phyloP scores from a whole-genome alignment of 2,888 invertebrate species.

The Drosophila glabriapex region DNA sequence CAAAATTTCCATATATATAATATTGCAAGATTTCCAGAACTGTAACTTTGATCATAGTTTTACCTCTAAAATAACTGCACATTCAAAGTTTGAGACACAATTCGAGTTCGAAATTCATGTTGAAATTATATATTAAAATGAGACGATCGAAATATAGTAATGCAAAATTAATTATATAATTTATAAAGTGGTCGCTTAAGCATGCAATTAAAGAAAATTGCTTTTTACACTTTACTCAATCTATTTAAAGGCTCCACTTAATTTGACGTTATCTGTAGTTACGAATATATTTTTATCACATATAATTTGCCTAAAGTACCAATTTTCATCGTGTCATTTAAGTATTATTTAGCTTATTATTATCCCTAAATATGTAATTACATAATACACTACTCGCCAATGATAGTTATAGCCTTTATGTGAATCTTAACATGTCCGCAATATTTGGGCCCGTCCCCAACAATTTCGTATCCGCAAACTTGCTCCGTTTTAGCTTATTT shows the following conservation, averaged over 20 bases:
- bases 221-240: background rate
- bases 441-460: slow-evolving; percentile 11
- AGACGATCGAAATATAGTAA: background rate
- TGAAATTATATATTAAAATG: background rate
- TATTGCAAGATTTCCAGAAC: background rate
- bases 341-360: background rate
- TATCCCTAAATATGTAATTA: slow-evolving; percentile 3
- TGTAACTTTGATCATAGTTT: background rate
- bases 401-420: slow-evolving; percentile 8
- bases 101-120: background rate
- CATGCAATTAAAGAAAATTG: background rate
- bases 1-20: background rate
- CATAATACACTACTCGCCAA: background rate
- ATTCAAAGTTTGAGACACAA: background rate
- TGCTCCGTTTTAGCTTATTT: slow-evolving; percentile 43
- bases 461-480: slow-evolving; percentile 67
- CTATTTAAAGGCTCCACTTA: background rate
- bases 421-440: slow-evolving; percentile 6
- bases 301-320: background rate
- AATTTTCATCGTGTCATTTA: background rate
- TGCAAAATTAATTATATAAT: background rate
- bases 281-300: background rate
- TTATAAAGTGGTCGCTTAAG: background rate
- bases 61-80: background rate
- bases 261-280: background rate